These are phyloP conservation scores for Eustalomyia histrio DNA, from an alignment of 2,888 invertebrate species.

Conservation along the genomic window DNA sequence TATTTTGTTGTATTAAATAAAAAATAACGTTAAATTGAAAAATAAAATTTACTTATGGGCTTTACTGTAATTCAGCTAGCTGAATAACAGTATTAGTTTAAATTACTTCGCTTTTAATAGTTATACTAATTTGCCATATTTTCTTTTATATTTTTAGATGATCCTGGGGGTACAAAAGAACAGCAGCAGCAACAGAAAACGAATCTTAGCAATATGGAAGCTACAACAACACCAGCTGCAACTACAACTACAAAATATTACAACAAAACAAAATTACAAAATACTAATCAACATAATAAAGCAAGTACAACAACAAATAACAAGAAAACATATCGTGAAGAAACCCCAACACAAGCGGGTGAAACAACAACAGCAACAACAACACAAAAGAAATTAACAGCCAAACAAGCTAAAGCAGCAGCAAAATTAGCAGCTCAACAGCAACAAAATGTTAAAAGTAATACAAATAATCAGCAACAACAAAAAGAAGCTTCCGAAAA, in stretches of 20 bases:
- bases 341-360: conserved; percentile 35
- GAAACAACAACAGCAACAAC: conserved; percentile 43
- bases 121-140: conserved; percentile 14
- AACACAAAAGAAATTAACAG: conserved; percentile 65
- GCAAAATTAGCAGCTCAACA: conserved; percentile 66
- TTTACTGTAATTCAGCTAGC: conserved; percentile 23
- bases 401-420: conserved; percentile 68
- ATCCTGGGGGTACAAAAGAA: conserved; percentile 74
- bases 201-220: conserved; percentile 75
- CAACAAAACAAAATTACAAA: conserved; percentile 71
- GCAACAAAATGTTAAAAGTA: conserved; percentile 64
- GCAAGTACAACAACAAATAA: conserved; percentile 66
- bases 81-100: conserved; percentile 2
- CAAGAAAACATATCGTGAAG: conserved; percentile 73
- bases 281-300: conserved; percentile 67
- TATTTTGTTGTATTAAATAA: no score
- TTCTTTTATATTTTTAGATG: conserved; percentile 72
- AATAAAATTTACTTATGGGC: background rate
- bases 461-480: conserved; percentile 58
- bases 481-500: conserved; percentile 40
- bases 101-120: background rate
- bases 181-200: conserved; percentile 64
- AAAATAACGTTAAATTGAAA: no score
- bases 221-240: conserved; percentile 72
- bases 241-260: conserved; percentile 68